Conservation (phyloP, 2,113 vertebrate species). For the Leptobrachium leishanense region DNA sequence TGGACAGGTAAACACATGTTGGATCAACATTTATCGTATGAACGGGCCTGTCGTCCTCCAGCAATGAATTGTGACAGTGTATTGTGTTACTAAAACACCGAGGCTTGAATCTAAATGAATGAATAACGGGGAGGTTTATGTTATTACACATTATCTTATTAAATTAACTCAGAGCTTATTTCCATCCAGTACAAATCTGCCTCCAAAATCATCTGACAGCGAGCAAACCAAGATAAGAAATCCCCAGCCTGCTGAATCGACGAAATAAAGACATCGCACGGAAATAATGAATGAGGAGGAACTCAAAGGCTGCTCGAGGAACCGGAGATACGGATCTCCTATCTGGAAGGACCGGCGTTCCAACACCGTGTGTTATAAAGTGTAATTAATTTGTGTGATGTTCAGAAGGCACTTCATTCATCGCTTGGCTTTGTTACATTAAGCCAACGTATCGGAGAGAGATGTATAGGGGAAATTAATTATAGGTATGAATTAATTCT, state of each 20-base stretch:
- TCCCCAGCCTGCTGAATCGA: neutral
- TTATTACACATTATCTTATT: too few relatives aligned
- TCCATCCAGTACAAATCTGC: neutral
- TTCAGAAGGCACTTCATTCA: neutral
- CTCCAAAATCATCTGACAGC: neutral
- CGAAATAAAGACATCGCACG: neutral
- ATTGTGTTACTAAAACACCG: too few relatives aligned
- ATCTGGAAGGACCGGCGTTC: neutral
- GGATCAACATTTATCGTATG: too few relatives aligned
- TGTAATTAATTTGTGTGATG: slow-evolving; percentile 1
- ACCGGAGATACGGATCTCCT: neutral
- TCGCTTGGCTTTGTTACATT: neutral
- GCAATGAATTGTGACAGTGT: too few relatives aligned
- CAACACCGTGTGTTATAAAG: neutral
- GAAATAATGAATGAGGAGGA: neutral
- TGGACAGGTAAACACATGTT: too few relatives aligned
- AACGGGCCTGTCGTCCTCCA: too few relatives aligned
- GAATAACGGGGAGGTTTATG: too few relatives aligned
- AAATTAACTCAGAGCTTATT: neutral
- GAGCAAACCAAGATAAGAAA: neutral
- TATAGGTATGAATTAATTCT: neutral
- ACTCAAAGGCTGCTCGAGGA: neutral
- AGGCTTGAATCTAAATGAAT: too few relatives aligned
- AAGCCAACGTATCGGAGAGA: neutral
- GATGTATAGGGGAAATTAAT: neutral